phyloP scores from a whole-genome alignment of 1,140 invertebrate genomes.

The Halotydeus destructor region DNA sequence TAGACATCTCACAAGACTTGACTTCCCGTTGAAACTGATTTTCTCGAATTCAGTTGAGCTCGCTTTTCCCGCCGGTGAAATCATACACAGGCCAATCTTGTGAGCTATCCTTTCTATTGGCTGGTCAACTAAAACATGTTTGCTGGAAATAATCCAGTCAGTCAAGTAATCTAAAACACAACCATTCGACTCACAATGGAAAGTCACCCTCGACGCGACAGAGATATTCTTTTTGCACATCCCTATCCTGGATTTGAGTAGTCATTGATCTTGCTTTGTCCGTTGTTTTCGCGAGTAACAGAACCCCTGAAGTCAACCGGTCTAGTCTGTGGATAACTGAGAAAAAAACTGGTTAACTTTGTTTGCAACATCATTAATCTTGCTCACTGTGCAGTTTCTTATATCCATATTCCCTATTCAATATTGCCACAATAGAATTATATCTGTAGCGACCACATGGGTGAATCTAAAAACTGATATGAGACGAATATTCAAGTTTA shows the following conservation, averaged over 20 bases:
- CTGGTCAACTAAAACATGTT: conserved; percentile 56
- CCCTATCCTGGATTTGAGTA: conserved; percentile 70
- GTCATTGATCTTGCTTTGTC: conserved; percentile 80
- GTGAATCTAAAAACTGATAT: conserved; percentile 56
- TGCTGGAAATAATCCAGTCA: conserved; percentile 34
- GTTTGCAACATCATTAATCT: background rate
- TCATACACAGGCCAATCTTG: conserved; percentile 85
- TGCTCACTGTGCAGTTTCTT: conserved; percentile 72
- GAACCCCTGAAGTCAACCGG: conserved; percentile 41
- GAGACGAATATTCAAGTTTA: too few relatives aligned
- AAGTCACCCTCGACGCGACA: conserved; percentile 90
- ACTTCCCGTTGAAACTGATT: conserved; percentile 57
- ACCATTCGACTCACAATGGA: conserved; percentile 51
- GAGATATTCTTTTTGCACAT: conserved; percentile 89
- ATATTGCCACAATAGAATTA: conserved; percentile 86
- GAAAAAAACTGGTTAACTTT: background rate
- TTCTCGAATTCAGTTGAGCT: conserved; percentile 72
- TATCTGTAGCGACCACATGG: conserved; percentile 88
- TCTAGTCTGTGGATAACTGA: conserved; percentile 32
- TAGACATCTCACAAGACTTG: conserved; percentile 75
- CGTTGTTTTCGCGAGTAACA: conserved; percentile 77
- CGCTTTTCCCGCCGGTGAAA: conserved; percentile 63
- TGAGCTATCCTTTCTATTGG: conserved; percentile 82
- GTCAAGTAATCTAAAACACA: conserved; percentile 9
- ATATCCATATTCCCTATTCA: conserved; percentile 76